Conservation (phyloP, 2,888 invertebrate genomes). For the Epistrophe grossulariae region DNA sequence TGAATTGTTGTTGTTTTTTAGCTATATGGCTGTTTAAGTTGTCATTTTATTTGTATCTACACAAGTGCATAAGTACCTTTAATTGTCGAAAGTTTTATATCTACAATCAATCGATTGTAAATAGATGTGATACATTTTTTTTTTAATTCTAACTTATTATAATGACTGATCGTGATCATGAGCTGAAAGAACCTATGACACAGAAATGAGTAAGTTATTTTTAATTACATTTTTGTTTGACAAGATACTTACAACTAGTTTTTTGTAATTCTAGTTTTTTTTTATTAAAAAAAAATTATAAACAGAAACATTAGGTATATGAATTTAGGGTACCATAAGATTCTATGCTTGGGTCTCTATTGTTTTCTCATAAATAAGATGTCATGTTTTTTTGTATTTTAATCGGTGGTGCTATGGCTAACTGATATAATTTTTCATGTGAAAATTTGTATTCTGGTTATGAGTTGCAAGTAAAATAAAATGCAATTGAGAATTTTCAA, state of each 20-base stretch:
- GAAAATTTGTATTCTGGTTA: too few species aligned
- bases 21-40: background rate
- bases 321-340: background rate
- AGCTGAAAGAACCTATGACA: conserved; percentile 34
- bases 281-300: background rate
- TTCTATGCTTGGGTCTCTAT: background rate
- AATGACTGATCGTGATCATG: conserved; percentile 12
- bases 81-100: background rate
- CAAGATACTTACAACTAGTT: background rate
- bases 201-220: conserved; percentile 35
- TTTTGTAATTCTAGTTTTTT: background rate
- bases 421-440: too few species aligned
- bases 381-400: background rate
- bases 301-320: background rate
- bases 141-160: background rate
- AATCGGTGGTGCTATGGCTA: too few species aligned
- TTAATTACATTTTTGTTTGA: background rate
- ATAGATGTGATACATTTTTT: background rate
- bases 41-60: conserved; percentile 7
- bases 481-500: too few species aligned
- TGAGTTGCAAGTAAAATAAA: too few species aligned
- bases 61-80: background rate
- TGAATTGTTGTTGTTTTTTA: background rate
- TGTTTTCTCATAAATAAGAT: background rate
- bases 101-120: background rate